These are phyloP conservation scores for Lathronympha strigana DNA, from an alignment of 2,888 invertebrate genomes.

Conservation along the genomic window DNA sequence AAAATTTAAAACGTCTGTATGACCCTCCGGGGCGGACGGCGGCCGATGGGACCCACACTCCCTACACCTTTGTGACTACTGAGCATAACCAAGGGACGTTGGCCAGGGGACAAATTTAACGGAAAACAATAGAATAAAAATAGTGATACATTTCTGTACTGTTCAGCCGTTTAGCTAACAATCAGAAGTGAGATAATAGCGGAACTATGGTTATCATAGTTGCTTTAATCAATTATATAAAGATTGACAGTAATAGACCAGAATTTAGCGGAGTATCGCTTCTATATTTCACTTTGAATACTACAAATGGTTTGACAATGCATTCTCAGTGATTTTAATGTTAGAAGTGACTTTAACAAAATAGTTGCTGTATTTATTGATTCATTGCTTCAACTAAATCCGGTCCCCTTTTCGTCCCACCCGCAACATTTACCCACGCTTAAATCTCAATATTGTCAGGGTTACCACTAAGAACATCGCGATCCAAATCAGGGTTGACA, in stretches of 20 bases:
- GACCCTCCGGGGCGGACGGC: constrained; percentile 21
- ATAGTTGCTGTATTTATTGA: not conserved
- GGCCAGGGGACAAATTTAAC: constrained; percentile 8
- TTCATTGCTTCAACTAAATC: not conserved
- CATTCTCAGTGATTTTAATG: not conserved
- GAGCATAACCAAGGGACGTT: constrained; percentile 18
- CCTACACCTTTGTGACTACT: constrained; percentile 33
- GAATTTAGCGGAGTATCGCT: not conserved
- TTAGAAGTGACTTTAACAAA: constrained; percentile 1
- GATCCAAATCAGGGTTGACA: constrained; percentile 94
- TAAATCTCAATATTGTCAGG: constrained; percentile 90
- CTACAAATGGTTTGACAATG: not conserved
- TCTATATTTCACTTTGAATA: not conserved
- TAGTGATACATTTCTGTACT: not conserved
- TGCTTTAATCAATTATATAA: not conserved
- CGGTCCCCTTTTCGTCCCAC: not conserved
- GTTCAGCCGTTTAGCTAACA: no score
- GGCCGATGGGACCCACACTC: constrained; percentile 16
- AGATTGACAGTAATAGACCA: not conserved
- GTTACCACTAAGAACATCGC: constrained; percentile 91
- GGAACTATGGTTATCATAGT: not conserved
- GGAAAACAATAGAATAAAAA: not conserved
- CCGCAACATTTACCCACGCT: constrained; percentile 86
- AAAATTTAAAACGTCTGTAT: constrained; percentile 32
- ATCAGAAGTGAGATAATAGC: constrained; percentile 1